Percentiles rank a stretch among this genome's conserved stretches.
Conservation (phyloP, 1,140 invertebrate genomes). For the Zaprionus tsacasi region DNA sequence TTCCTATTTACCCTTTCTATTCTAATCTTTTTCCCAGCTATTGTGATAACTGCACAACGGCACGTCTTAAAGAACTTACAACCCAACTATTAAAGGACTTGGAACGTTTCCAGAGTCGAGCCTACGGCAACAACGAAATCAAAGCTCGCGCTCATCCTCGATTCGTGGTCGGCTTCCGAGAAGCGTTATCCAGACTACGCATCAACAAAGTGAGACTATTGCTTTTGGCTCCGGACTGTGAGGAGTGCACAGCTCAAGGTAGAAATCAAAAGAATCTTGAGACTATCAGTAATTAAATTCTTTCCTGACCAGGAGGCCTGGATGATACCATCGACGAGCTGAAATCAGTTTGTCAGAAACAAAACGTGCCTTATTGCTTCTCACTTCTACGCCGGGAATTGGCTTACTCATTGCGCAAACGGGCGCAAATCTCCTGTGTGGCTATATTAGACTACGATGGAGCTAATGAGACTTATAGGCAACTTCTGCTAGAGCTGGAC, state of each 20-base stretch:
- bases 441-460: constrained; percentile 78
- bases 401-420: constrained; percentile 68
- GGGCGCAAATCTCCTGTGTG: constrained; percentile 73
- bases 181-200: constrained; percentile 86
- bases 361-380: constrained; percentile 70
- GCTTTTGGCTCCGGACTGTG: constrained; percentile 86
- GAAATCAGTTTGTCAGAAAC: constrained; percentile 63
- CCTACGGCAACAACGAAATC: constrained; percentile 86
- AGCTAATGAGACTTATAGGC: constrained; percentile 50
- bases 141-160: constrained; percentile 86
- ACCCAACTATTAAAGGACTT: constrained; percentile 85
- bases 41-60: constrained; percentile 75
- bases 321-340: constrained; percentile 65
- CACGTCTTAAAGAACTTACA: constrained; percentile 50
- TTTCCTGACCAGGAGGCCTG: constrained; percentile 50
- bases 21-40: constrained; percentile 51
- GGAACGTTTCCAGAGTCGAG: constrained; percentile 86
- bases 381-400: constrained; percentile 63
- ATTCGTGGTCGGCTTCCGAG: constrained; percentile 86
- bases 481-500: constrained; percentile 57
- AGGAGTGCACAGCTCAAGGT: constrained; percentile 62
- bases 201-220: constrained; percentile 86
- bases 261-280: not conserved
- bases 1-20: not conserved
- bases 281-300: not conserved